phyloP scores from a whole-genome alignment of 2,888 invertebrate species.

The Phalera bucephala region DNA sequence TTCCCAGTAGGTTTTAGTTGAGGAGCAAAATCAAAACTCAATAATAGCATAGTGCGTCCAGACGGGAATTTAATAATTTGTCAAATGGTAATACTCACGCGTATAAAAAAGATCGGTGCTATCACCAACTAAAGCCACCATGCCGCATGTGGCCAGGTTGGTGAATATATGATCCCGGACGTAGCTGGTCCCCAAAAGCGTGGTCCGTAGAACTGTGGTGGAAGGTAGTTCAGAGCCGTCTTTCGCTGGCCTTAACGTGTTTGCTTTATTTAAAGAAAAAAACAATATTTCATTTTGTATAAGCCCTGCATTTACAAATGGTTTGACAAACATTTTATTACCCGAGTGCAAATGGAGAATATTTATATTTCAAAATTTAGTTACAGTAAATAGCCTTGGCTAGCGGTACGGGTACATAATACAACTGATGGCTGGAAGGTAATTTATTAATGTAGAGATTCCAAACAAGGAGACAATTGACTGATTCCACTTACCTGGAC shows the following conservation, averaged over 20 bases:
- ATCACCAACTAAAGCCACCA: conserved; percentile 28
- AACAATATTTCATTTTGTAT: too few relatives aligned
- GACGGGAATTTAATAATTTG: not conserved
- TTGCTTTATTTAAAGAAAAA: conserved; percentile 17
- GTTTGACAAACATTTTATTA: too few relatives aligned
- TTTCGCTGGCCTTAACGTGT: too few relatives aligned
- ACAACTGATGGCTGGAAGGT: too few relatives aligned
- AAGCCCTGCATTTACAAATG: too few relatives aligned
- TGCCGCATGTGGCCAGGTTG: conserved; percentile 29
- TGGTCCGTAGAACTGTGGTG: conserved; percentile 36
- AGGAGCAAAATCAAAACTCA: not conserved
- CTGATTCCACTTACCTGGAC: conserved; percentile 37
- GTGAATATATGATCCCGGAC: conserved; percentile 35
- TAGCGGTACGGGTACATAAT: too few relatives aligned
- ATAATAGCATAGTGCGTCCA: not conserved
- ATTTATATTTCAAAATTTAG: too few relatives aligned
- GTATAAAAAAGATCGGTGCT: conserved; percentile 34
- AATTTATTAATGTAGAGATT: too few relatives aligned
- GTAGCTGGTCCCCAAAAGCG: conserved; percentile 37
- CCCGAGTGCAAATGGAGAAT: too few relatives aligned
- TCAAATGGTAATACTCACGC: conserved; percentile 20
- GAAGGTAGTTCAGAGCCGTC: too few relatives aligned
- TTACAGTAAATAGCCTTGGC: too few relatives aligned
- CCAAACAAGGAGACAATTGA: too few relatives aligned
- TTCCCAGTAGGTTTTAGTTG: not conserved